Evolutionary conservation across 2,888 invertebrate genomes (phyloP), one percentile per base, ranked within the genome.

Genomic region (Eupithecia subfuscata): DNA sequence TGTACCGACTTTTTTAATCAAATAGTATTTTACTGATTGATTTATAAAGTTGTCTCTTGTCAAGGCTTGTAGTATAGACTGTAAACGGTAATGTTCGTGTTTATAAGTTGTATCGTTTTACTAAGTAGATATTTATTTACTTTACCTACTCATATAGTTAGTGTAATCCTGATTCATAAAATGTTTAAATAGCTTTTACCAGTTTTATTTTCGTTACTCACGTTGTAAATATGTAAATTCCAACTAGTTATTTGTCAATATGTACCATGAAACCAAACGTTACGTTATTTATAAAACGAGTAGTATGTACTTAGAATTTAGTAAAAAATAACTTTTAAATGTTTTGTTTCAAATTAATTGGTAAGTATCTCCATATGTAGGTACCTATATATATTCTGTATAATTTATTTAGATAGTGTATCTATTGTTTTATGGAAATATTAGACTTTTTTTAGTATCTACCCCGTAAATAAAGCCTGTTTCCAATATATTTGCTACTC

Each of bases 181-280:
- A 82, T 78, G 76, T 85, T 82, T 84, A 75, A 83, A 84, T 90
- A 88, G 87, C 88, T 90, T 91, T 90, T 92, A 92, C 91, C 90
- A 91, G 85, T 91, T 67, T 90, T 90, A 84, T 88, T 90, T 90
- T 84, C 87, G 87, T 91, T 91, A 91, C 85, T 90, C 87, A 86
- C 84, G 82, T 81, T 95, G 95, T 95, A 95, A 91, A 95, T 95
- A 95, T 95, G 94, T 94, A 95, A 93, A 94, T 93, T 92, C 89
- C 90, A 91, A 87, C 86, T 93, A 91, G 90, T 88, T 89, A 91
- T 89, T 92, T 87, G 88, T 91, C 90, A 90, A 92, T 93, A 60
- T 60, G 14, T 60, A 94, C 91, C 93, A 92, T 88, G 91, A 94
- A 93, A 95, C 95, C 95, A 94, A 95, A 95, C 95, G 92, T 92